Percentiles rank a stretch among this genome's conserved stretches.
Evolutionary conservation across 35 echinoderm and acorn worm species (phyloP).

Genomic region (Stichopus chloronotus): DNA sequence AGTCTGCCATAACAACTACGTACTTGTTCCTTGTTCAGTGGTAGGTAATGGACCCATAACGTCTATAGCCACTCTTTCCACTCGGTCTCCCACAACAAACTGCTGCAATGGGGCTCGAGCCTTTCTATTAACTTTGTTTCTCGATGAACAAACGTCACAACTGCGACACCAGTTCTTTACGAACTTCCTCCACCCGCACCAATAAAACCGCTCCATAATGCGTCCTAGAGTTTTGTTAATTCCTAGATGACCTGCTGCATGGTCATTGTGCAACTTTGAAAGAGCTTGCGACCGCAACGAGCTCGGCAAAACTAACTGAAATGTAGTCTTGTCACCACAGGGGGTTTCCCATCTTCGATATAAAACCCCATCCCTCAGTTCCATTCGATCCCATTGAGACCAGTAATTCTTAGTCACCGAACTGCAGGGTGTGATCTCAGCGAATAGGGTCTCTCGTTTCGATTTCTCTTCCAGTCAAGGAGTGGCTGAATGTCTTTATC

Average conservation of each 20-base stretch:
- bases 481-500: not conserved
- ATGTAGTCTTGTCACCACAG: not conserved
- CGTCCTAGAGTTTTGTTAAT: not conserved
- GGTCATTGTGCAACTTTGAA: not conserved
- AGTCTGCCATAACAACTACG: conserved; percentile 18
- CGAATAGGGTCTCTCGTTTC: not conserved
- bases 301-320: not conserved
- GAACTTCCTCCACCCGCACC: conserved; percentile 1
- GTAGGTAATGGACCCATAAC: conserved; percentile 7
- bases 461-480: conserved; percentile 1
- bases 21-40: conserved; percentile 7
- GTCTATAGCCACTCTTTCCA: conserved; percentile 56
- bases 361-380: conserved; percentile 12
- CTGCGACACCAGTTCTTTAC: not conserved
- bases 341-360: conserved; percentile 31
- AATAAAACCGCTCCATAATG: not conserved
- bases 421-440: not conserved
- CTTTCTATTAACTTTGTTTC: conserved; percentile 8
- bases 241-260: conserved; percentile 7
- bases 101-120: not conserved
- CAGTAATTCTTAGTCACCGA: conserved; percentile 7
- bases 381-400: not conserved
- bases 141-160: not conserved
- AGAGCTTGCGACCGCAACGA: not conserved
- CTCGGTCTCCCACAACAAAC: not conserved